phyloP scores from a whole-genome alignment of 2,797 vertebrate genomes.

The Allobates femoralis region DNA sequence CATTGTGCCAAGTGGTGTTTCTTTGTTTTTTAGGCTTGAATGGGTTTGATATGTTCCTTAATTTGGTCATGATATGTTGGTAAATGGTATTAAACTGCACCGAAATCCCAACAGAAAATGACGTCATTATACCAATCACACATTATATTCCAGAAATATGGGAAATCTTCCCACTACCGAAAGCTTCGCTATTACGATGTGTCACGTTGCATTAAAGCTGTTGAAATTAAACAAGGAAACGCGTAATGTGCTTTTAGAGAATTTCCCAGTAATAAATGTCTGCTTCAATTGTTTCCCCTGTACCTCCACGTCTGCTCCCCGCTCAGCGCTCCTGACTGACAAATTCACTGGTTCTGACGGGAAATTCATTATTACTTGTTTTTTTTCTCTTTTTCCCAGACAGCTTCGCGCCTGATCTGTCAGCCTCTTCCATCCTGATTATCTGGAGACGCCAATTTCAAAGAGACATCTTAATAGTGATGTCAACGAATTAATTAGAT shows the following conservation, averaged over 20 bases:
- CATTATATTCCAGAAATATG: background rate
- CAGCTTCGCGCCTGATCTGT: constrained; percentile 89
- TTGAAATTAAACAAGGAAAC: constrained; percentile 48
- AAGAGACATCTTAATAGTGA: constrained; percentile 99
- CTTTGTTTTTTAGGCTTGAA: no score
- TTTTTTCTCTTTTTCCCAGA: constrained; percentile 77
- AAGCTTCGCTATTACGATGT: constrained; percentile 23
- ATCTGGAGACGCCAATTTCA: constrained; percentile 99
- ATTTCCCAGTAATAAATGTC: constrained; percentile 59
- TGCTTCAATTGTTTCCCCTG: constrained; percentile 62
- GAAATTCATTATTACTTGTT: constrained; percentile 80
- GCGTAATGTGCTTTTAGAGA: constrained; percentile 45
- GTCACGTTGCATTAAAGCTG: constrained; percentile 52
- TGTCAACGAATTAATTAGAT: constrained; percentile 99
- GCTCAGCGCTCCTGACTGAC: constrained; percentile 74
- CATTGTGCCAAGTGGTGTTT: background rate
- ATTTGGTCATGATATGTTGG: no score
- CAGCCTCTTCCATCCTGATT: constrained; percentile 99
- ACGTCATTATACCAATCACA: background rate
- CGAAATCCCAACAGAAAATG: background rate
- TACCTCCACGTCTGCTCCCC: constrained; percentile 68
- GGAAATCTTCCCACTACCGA: background rate
- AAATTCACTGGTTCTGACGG: constrained; percentile 75
- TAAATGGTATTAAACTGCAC: no score
- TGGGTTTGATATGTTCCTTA: no score